A percentile compares a stretch with the other conserved stretches of the same genome.
Conservation (phyloP, 2,888 invertebrate species). For the Hecatera dysodea region DNA sequence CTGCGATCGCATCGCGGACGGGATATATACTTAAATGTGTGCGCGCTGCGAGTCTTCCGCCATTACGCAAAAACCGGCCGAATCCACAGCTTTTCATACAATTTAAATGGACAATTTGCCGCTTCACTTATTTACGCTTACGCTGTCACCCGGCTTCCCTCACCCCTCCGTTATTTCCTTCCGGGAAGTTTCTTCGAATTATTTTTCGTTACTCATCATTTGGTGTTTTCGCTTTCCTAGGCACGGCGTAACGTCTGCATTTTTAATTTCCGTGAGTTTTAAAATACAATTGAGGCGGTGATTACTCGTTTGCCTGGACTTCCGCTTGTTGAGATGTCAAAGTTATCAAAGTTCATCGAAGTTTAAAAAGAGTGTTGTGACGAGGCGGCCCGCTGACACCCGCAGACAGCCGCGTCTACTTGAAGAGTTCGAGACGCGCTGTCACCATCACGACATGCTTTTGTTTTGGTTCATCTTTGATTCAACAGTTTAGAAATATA, state of each 20-base stretch:
- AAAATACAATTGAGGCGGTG: conserved; percentile 14
- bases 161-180: conserved; percentile 64
- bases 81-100: conserved; percentile 73
- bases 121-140: conserved; percentile 73
- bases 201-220: conserved; percentile 71
- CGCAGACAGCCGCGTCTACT: conserved; percentile 1
- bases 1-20: not conserved
- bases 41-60: conserved; percentile 57
- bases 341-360: conserved; percentile 46
- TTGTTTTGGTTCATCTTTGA: not conserved
- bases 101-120: conserved; percentile 80
- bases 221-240: conserved; percentile 55
- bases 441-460: not conserved
- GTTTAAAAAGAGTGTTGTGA: conserved; percentile 25
- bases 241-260: conserved; percentile 47
- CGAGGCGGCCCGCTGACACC: not conserved
- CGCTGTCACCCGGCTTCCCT: conserved; percentile 42
- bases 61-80: conserved; percentile 68
- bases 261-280: conserved; percentile 46
- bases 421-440: not conserved
- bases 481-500: not conserved
- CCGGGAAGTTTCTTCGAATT: conserved; percentile 60
- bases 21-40: conserved; percentile 70
- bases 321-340: conserved; percentile 32
- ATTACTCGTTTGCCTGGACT: conserved; percentile 32